A percentile compares a stretch with the other conserved stretches of the same genome.
phyloP scores from a whole-genome alignment of 2,888 invertebrate genomes.

The Tachina grossa region DNA sequence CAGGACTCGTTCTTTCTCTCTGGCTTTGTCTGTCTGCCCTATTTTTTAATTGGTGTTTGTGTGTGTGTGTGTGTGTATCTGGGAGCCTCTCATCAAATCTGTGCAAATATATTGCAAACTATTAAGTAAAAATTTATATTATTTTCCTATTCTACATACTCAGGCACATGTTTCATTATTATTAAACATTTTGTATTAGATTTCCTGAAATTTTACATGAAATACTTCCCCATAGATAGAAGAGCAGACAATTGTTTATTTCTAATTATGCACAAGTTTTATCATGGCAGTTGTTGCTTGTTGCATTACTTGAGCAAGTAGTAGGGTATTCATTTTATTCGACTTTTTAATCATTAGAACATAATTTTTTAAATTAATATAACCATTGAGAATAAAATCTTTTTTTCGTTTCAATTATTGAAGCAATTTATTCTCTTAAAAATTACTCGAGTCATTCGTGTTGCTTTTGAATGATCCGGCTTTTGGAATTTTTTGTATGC shows the following conservation, averaged over 20 bases:
- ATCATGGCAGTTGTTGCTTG: not conserved
- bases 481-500: no score
- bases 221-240: conserved; percentile 6
- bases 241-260: conserved; percentile 33
- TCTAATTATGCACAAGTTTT: conserved; percentile 25
- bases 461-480: no score
- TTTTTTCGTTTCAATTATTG: no score
- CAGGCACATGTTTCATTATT: conserved; percentile 9
- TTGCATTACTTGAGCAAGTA: not conserved
- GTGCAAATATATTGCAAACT: not conserved
- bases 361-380: no score
- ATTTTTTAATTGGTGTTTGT: not conserved
- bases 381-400: no score
- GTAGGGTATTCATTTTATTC: no score
- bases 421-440: no score
- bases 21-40: no score
- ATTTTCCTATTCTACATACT: not conserved
- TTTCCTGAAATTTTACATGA: conserved; percentile 17
- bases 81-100: not conserved
- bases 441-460: no score
- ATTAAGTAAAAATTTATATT: not conserved
- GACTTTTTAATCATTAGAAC: no score
- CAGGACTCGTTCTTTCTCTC: not conserved
- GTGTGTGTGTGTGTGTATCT: not conserved
- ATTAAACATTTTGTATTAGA: conserved; percentile 33